Conservation (phyloP, 2,888 invertebrate species). For the Dolichopus griseipennis region DNA sequence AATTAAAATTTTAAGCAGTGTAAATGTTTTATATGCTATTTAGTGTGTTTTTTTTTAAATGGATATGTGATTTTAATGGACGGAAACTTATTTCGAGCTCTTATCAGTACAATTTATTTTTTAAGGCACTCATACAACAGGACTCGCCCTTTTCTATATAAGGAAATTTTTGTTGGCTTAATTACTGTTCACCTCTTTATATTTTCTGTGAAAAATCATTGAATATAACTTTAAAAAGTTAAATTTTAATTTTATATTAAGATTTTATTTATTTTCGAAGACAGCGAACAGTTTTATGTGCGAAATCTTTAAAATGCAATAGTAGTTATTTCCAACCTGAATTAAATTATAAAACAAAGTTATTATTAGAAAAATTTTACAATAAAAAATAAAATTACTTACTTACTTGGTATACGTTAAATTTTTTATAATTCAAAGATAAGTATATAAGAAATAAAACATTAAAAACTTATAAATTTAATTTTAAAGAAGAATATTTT, state of each 20-base stretch:
- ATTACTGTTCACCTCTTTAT: not conserved
- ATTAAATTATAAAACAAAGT: not conserved
- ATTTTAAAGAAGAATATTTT: not conserved
- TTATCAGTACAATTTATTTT: not conserved
- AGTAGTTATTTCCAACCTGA: not conserved
- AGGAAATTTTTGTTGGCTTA: not conserved
- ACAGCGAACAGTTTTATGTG: not conserved
- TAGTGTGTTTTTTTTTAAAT: not conserved
- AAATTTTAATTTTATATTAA: not conserved
- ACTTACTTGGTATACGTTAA: not conserved
- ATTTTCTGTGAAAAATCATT: not conserved
- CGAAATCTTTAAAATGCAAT: not conserved
- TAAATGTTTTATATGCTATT: not conserved
- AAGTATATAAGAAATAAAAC: not conserved
- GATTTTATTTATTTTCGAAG: not conserved
- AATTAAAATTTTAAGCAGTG: not conserved
- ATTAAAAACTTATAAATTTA: not conserved
- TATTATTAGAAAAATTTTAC: not conserved
- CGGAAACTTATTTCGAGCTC: not conserved
- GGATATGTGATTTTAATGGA: not conserved
- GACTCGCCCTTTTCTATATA: conserved; percentile 6
- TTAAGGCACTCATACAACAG: conserved; percentile 3
- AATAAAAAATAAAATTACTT: not conserved
- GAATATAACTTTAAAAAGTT: not conserved
- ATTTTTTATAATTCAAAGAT: not conserved